These are phyloP conservation scores for Parnassius mnemosyne DNA, from an alignment of 2,888 invertebrate species.

Conservation along the genomic window DNA sequence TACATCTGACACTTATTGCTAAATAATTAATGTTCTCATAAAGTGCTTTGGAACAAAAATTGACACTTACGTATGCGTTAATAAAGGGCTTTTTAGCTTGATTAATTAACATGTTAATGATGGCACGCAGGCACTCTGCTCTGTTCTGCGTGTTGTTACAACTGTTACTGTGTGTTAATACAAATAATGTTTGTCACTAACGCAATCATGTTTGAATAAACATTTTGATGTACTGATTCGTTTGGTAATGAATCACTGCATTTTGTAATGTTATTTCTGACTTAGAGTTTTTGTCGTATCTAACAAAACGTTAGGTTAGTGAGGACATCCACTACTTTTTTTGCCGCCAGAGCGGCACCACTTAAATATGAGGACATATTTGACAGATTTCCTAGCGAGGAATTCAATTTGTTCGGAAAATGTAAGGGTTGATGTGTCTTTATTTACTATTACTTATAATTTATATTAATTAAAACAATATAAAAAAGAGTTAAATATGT, in stretches of 20 bases:
- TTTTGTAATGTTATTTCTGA: neutral
- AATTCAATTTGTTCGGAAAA: too few relatives aligned
- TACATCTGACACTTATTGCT: slow-evolving; percentile 27
- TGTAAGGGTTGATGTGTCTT: too few relatives aligned
- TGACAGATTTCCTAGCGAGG: too few relatives aligned
- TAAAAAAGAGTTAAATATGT: too few relatives aligned
- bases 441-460: too few relatives aligned
- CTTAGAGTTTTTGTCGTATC: too few relatives aligned
- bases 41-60: neutral
- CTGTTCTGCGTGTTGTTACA: slow-evolving; percentile 9
- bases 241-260: slow-evolving; percentile 9
- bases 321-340: too few relatives aligned
- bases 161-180: slow-evolving; percentile 1
- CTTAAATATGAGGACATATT: too few relatives aligned
- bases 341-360: too few relatives aligned
- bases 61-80: neutral
- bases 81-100: slow-evolving; percentile 9
- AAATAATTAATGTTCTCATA: slow-evolving; percentile 28
- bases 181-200: slow-evolving; percentile 23
- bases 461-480: too few relatives aligned
- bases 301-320: too few relatives aligned
- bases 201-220: slow-evolving; percentile 17
- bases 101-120: slow-evolving; percentile 6
- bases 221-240: slow-evolving; percentile 4
- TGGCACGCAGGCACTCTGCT: neutral